phyloP scores from a whole-genome alignment of 2,113 vertebrate species.

The Oncorhynchus masou region DNA sequence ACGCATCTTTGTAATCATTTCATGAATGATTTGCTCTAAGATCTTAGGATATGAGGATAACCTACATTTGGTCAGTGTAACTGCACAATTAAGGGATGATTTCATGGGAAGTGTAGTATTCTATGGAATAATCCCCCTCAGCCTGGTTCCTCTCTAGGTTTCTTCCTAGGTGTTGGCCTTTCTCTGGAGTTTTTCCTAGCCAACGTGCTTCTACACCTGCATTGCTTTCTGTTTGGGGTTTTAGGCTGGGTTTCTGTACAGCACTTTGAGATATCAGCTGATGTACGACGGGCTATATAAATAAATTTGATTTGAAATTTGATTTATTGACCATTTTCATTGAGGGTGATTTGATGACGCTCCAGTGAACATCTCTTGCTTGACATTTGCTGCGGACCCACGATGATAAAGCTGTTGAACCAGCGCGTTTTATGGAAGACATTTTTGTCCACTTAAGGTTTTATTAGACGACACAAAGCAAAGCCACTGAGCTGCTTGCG shows the following conservation, averaged over 20 bases:
- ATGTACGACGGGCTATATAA: no score
- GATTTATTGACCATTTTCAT: conserved; percentile 59
- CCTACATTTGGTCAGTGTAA: conserved; percentile 53
- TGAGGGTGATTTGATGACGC: conserved; percentile 51
- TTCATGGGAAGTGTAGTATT: conserved; percentile 65
- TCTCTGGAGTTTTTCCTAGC: no score
- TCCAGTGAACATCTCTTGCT: conserved; percentile 54
- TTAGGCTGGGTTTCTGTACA: no score
- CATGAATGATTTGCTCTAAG: conserved; percentile 10
- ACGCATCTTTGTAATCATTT: conserved; percentile 2
- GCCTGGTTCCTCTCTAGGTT: no score
- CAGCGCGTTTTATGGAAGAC: conserved; percentile 69
- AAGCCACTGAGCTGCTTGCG: conserved; percentile 33
- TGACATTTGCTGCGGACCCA: conserved; percentile 64
- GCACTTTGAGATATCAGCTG: no score
- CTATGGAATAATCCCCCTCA: conserved; percentile 23
- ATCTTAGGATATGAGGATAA: conserved; percentile 38
- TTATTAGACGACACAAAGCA: conserved; percentile 68
- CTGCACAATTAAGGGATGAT: conserved; percentile 65
- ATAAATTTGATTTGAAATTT: no score
- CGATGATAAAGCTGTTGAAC: conserved; percentile 68
- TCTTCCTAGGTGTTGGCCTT: no score
- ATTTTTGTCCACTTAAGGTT: conserved; percentile 73
- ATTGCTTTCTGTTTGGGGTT: no score
- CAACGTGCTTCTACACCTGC: no score